Evolutionary conservation across 2,888 invertebrate species (phyloP).

Genomic region (Temnothorax rugatulus): DNA sequence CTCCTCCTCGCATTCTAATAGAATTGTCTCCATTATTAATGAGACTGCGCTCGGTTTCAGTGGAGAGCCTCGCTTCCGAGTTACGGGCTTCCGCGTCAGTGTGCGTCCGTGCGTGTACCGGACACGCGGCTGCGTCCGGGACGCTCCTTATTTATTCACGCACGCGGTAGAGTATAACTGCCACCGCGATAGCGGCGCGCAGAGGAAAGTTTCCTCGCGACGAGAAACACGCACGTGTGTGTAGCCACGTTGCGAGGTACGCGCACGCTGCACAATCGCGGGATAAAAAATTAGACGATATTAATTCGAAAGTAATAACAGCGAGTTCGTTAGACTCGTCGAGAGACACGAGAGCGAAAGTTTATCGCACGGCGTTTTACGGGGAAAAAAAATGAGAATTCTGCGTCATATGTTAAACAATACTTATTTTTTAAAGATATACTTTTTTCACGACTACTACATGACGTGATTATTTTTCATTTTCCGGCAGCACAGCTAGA

Average conservation of each 20-base stretch:
- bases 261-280: constrained; percentile 9
- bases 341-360: background rate
- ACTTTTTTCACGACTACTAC: background rate
- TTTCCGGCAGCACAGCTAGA: background rate
- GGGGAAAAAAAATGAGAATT: background rate
- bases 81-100: constrained; percentile 45
- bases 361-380: background rate
- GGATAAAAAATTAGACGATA: constrained; percentile 43
- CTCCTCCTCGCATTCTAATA: constrained; percentile 76
- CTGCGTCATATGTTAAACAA: background rate
- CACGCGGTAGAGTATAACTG: constrained; percentile 52
- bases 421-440: background rate
- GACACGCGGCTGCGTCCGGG: constrained; percentile 65
- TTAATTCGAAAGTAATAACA: constrained; percentile 17
- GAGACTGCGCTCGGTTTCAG: constrained; percentile 70
- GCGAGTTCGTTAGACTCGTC: background rate
- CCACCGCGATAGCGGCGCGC: constrained; percentile 23
- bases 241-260: background rate
- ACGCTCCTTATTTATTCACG: constrained; percentile 73
- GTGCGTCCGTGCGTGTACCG: constrained; percentile 58
- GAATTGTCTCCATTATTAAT: constrained; percentile 82
- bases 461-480: background rate
- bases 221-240: constrained; percentile 13
- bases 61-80: constrained; percentile 46
- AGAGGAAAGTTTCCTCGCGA: constrained; percentile 37